Percentiles rank a stretch among this genome's conserved stretches.
These are phyloP conservation scores for Gorsachius goisagi DNA, from an alignment of 2,113 vertebrate species.

Conservation along the genomic window DNA sequence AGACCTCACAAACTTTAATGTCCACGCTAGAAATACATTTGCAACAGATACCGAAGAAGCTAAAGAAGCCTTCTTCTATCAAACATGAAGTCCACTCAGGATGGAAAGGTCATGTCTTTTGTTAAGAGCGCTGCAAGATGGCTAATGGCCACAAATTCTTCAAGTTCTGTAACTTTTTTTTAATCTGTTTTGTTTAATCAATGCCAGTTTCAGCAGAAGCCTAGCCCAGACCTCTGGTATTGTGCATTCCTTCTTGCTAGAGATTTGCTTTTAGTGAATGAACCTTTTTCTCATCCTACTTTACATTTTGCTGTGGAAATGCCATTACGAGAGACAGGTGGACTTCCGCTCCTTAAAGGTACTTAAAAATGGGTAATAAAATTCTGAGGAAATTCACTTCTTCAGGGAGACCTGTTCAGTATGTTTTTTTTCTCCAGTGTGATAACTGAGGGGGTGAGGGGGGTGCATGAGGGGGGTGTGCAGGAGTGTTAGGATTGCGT, in stretches of 20 bases:
- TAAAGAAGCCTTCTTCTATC: neutral
- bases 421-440: neutral
- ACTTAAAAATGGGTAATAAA: neutral
- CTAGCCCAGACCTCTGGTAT: neutral
- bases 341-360: neutral
- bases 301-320: neutral
- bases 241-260: neutral
- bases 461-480: rapidly evolving
- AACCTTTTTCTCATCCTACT: neutral
- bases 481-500: neutral
- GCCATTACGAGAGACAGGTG: neutral
- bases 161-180: neutral
- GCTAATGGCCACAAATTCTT: neutral
- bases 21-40: neutral
- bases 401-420: neutral
- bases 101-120: neutral
- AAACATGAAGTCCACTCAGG: neutral
- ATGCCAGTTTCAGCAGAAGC: neutral
- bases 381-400: neutral
- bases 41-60: neutral
- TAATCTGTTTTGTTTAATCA: neutral
- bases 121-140: neutral
- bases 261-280: neutral
- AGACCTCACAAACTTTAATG: neutral
- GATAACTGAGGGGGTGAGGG: rapidly evolving